A percentile compares a stretch with the other conserved stretches of the same genome.
phyloP scores from a whole-genome alignment of 2,888 invertebrate genomes.

The Buathra laborator region DNA sequence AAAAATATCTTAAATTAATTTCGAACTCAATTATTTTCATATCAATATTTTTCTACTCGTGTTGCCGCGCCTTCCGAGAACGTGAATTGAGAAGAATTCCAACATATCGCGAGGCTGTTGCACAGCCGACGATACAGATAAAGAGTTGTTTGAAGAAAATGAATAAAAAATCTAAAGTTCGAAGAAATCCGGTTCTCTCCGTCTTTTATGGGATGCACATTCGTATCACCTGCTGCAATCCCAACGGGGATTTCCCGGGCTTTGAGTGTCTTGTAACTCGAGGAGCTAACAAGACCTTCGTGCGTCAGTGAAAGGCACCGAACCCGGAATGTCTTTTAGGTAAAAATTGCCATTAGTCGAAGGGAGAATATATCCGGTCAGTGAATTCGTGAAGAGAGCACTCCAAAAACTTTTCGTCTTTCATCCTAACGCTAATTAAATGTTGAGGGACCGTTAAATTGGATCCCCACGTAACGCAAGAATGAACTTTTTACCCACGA shows the following conservation, averaged over 20 bases:
- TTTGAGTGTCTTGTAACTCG: conserved; percentile 51
- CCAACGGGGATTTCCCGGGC: conserved; percentile 62
- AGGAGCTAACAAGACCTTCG: conserved; percentile 46
- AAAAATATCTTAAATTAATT: too few species aligned
- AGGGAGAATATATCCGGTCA: conserved; percentile 36
- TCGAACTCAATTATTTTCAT: background rate
- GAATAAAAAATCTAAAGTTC: conserved; percentile 32
- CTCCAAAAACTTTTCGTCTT: background rate
- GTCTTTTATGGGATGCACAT: conserved; percentile 51
- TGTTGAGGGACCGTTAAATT: conserved; percentile 17
- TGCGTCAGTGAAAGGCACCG: conserved; percentile 64
- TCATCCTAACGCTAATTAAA: conserved; percentile 23
- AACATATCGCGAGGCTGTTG: conserved; percentile 10
- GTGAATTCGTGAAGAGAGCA: conserved; percentile 34
- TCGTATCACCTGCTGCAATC: conserved; percentile 59
- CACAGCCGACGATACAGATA: conserved; percentile 10
- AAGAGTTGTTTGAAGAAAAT: conserved; percentile 13
- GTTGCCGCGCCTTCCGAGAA: background rate
- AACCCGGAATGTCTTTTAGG: conserved; percentile 23
- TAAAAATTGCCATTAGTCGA: conserved; percentile 58
- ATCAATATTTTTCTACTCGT: background rate
- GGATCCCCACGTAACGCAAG: background rate
- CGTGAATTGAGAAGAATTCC: background rate
- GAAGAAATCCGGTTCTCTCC: conserved; percentile 27
- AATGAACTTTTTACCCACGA: background rate